These are phyloP conservation scores for Drosophila seguyi DNA, from an alignment of 1,140 invertebrate genomes.

Conservation along the genomic window DNA sequence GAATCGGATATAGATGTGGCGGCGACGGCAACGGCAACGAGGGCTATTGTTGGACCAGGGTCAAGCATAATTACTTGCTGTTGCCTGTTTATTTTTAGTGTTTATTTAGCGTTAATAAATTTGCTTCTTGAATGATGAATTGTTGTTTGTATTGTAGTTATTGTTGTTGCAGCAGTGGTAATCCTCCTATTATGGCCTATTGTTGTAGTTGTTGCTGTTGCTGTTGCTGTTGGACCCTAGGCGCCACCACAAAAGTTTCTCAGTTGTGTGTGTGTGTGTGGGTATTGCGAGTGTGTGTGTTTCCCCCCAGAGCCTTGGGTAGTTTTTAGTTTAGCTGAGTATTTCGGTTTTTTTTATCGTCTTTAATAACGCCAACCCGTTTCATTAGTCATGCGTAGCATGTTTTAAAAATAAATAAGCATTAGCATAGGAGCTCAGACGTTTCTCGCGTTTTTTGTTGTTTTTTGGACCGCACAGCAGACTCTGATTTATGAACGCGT, in stretches of 20 bases:
- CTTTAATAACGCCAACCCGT: slow-evolving; percentile 57
- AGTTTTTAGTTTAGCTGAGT: slow-evolving; percentile 27
- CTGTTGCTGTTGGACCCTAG: slow-evolving; percentile 29
- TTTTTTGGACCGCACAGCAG: slow-evolving; percentile 13
- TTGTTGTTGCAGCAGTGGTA: slow-evolving; percentile 15
- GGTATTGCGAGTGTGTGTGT: slow-evolving; percentile 7
- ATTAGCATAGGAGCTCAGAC: slow-evolving; percentile 30
- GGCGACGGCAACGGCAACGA: slow-evolving; percentile 18
- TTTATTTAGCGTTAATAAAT: slow-evolving; percentile 75
- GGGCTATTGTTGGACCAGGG: slow-evolving; percentile 77
- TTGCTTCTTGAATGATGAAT: slow-evolving; percentile 57
- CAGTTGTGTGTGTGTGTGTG: slow-evolving; percentile 13
- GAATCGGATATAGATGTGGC: slow-evolving; percentile 41
- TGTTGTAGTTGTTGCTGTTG: slow-evolving; percentile 3
- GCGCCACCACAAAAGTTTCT: slow-evolving; percentile 47
- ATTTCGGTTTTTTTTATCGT: slow-evolving; percentile 40
- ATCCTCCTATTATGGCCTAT: slow-evolving; percentile 46
- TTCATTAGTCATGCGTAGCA: slow-evolving; percentile 73
- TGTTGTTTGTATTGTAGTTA: slow-evolving; percentile 9
- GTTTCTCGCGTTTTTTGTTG: slow-evolving; percentile 16
- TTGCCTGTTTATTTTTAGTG: slow-evolving; percentile 69
- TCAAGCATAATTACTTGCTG: slow-evolving; percentile 79
- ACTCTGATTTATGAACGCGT: slow-evolving; percentile 22
- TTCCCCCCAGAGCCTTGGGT: slow-evolving; percentile 38
- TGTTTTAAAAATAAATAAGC: slow-evolving; percentile 62